Base-by-base conservation (phyloP, 2,113 vertebrate genomes). In the Oreotrochilus melanogaster region DNA sequence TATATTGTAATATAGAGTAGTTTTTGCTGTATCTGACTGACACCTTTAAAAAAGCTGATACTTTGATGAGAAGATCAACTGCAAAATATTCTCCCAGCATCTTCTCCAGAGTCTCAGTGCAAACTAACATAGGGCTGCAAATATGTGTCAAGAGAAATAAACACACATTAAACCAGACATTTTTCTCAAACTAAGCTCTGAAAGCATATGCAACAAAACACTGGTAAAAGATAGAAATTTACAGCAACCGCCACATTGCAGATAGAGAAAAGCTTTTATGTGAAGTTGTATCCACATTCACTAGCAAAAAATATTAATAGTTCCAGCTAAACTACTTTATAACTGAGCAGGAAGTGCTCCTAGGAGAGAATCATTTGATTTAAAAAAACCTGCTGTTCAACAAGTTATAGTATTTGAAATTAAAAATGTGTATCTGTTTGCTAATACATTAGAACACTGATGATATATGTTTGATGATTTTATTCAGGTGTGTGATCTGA, bases 31-130 rank as follows among this genome's bases (percentile, higher is more conserved):
- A 82, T 67, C 51, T 95, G 89, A 89, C 73, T 92, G 86, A 93
- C 90, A 87, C 31, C 0, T 93, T 96, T 91, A 91, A 86, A 74
- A 86, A 96, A 92, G 78, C 78, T 73, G 94, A 64, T 89, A 82
- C 89, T 95, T 96, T 93, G 94, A 96, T 95, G 89, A 94, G 72
- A 95, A 95, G 88, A 92, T 96, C 96, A 96, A 92, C 89, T 81
- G 51, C 53, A 76, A 33, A 74, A 33, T 93, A 96, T 91, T 95
- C 86, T 96, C 91, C 71, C 56, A 86, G 78, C 83, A 94, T 94
- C 89, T 96, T 31, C 89, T 96, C 94, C 73, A 96, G 96, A 95
- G 93, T 88, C 92, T 87, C 71, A 96, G 50, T 89, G 90, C 86
- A 95, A 95, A 94, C 93, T 88, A 96, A 96, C 84, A 84, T 78